Base-by-base conservation (phyloP, 2,797 vertebrate genomes). In the Xenopus petersii region DNA sequence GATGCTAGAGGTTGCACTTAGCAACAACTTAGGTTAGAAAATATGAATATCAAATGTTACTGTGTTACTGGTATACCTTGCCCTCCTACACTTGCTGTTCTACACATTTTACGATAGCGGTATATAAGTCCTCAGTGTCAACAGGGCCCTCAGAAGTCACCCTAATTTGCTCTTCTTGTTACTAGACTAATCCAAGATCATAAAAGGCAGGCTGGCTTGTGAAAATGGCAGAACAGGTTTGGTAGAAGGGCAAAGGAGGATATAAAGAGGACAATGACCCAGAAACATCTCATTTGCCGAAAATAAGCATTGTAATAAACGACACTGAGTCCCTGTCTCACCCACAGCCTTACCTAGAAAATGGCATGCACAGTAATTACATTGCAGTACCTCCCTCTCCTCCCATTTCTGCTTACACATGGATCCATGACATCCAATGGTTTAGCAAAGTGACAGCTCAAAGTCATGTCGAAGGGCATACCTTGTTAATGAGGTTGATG, bases 321-420 rank as follows among this genome's bases (percentile, higher is more conserved):
- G 49, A 64, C 26, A 51, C 42, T 16, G 36, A 51, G 17, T 56
- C 30, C n/a, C 47, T 51, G 73, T 56, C 69, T 71, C 59, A 51
- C 59, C 36, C 65, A 51, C 33, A 15, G 62, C 63, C 63, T 55
- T 49, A 69, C 70, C 70, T 68, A 73, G 67, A 58, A 68, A 64
- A 73, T 54, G 33, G 36, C 70, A 77, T 55, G 60, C 33, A 62
- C 26, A 7, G 33, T 63, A 73, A 78, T 69, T 73, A 74, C 47
- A 49, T 16, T 12, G 51, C 12, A 36, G 26, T 42, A 73, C 51
- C 60, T 64, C 60, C 66, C 61, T 49, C 66, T 77, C 65, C 64
- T 67, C 75, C 75, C 69, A 72, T 48, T 68, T 4, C 49, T 73
- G 67, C 13, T 42, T 56, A 63, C 61, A 16, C 4, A 64, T 46